A percentile compares a stretch with the other conserved stretches of the same genome.
These are phyloP conservation scores for Leguminivora glycinivorella DNA, from an alignment of 1,140 invertebrate genomes.

Conservation along the genomic window DNA sequence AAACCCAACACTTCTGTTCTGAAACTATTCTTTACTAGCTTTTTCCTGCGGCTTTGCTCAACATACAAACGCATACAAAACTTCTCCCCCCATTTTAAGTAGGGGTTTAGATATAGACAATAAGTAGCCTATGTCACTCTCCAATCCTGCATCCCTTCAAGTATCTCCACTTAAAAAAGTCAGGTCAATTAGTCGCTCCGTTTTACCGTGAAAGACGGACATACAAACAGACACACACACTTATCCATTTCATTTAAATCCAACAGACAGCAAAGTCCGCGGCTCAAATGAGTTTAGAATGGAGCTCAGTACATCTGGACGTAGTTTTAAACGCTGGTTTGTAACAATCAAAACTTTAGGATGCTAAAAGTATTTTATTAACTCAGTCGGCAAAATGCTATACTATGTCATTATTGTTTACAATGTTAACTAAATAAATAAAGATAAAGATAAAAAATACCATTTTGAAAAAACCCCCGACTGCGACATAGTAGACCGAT, in stretches of 20 bases:
- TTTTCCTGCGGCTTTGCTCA: too few species aligned
- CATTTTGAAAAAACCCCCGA: too few species aligned
- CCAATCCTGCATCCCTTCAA: too few species aligned
- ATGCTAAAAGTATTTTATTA: slow-evolving; percentile 1
- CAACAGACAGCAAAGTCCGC: not conserved
- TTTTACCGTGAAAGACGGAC: too few species aligned
- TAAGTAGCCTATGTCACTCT: too few species aligned
- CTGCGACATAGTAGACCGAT: too few species aligned
- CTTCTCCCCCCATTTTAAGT: too few species aligned
- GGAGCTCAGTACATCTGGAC: not conserved
- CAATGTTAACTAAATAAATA: not conserved
- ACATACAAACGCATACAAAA: too few species aligned
- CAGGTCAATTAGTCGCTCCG: too few species aligned
- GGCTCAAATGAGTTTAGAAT: slow-evolving; percentile 25
- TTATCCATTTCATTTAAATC: not conserved
- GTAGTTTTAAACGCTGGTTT: slow-evolving; percentile 17
- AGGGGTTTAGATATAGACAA: too few species aligned
- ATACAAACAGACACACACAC: too few species aligned
- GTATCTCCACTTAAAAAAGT: too few species aligned
- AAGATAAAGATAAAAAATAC: not conserved
- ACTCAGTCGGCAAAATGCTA: not conserved
- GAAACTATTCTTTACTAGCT: slow-evolving; percentile 28
- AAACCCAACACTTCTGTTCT: not conserved
- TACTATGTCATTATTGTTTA: not conserved
- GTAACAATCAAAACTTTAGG: slow-evolving; percentile 17